These are phyloP conservation scores for Chrysopilus asiliformis DNA, from an alignment of 2,888 invertebrate species.

Conservation along the genomic window DNA sequence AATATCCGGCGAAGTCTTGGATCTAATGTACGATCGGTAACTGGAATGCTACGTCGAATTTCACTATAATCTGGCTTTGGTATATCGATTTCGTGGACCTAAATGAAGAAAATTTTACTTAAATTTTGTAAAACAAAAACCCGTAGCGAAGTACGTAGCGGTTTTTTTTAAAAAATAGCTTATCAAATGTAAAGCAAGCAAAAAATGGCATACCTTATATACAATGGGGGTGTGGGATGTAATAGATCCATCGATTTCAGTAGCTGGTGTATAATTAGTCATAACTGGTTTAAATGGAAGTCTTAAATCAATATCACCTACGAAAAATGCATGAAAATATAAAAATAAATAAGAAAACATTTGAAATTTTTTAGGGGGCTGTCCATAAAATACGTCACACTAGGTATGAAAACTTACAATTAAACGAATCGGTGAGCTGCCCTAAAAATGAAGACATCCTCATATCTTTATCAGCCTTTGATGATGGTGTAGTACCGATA, in stretches of 20 bases:
- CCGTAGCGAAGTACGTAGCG: background rate
- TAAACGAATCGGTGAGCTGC: slow-evolving; percentile 13
- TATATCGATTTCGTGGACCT: slow-evolving; percentile 40
- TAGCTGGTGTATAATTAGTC: slow-evolving; percentile 70
- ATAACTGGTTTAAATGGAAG: slow-evolving; percentile 64
- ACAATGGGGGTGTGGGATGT: slow-evolving; percentile 60
- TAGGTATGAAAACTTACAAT: slow-evolving; percentile 15
- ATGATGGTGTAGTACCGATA: too few relatives aligned
- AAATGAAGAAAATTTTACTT: slow-evolving; percentile 1
- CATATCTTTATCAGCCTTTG: slow-evolving; percentile 27
- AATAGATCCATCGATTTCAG: slow-evolving; percentile 73
- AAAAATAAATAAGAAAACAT: too few relatives aligned
- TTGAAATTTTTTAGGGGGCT: too few relatives aligned
- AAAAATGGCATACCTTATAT: slow-evolving; percentile 43
- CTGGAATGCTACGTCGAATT: slow-evolving; percentile 54
- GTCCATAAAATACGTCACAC: too few relatives aligned
- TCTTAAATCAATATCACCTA: slow-evolving; percentile 60
- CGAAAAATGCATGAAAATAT: too few relatives aligned
- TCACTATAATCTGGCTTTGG: slow-evolving; percentile 64
- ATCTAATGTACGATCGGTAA: slow-evolving; percentile 54
- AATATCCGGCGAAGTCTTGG: slow-evolving; percentile 57
- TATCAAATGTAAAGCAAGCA: too few relatives aligned
- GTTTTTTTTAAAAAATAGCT: background rate
- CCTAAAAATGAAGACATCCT: slow-evolving; percentile 17
- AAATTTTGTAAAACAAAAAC: background rate